A percentile compares a stretch with the other conserved stretches of the same genome.
Evolutionary conservation across 2,797 vertebrate genomes (phyloP).

Genomic region (Parauchenoglanis ngamensis): DNA sequence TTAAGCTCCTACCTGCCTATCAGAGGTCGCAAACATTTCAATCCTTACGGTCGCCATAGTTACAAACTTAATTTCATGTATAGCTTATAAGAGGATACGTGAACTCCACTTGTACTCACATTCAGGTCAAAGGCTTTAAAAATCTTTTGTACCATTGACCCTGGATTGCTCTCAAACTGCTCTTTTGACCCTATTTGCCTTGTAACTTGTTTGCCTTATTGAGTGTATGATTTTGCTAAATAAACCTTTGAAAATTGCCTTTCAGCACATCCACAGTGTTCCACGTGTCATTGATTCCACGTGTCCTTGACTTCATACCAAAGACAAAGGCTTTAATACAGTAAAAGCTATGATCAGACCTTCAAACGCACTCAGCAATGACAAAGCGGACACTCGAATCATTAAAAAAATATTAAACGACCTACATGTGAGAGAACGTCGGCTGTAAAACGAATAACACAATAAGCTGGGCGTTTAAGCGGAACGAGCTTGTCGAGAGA

Average conservation of each 20-base stretch:
- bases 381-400: not conserved
- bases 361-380: slow-evolving; percentile 2
- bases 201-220: not conserved
- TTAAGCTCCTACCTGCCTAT: not conserved
- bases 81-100: not conserved
- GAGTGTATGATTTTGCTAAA: not conserved
- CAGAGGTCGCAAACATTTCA: not conserved
- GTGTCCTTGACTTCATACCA: not conserved
- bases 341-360: slow-evolving; percentile 1
- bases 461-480: slow-evolving; percentile 16
- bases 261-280: not conserved
- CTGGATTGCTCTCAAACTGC: not conserved
- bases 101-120: not conserved
- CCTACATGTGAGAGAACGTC: not conserved
- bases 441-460: slow-evolving; percentile 9
- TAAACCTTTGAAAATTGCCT: not conserved
- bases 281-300: not conserved
- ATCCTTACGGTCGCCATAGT: slow-evolving; percentile 3
- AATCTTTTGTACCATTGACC: not conserved
- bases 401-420: slow-evolving; percentile 20
- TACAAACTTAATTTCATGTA: not conserved
- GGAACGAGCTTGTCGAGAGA: slow-evolving; percentile 6
- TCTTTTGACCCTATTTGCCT: not conserved
- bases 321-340: not conserved
- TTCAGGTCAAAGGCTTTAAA: not conserved